Conservation (phyloP, 2,797 vertebrate genomes). For the Propithecus deckenii region DNA sequence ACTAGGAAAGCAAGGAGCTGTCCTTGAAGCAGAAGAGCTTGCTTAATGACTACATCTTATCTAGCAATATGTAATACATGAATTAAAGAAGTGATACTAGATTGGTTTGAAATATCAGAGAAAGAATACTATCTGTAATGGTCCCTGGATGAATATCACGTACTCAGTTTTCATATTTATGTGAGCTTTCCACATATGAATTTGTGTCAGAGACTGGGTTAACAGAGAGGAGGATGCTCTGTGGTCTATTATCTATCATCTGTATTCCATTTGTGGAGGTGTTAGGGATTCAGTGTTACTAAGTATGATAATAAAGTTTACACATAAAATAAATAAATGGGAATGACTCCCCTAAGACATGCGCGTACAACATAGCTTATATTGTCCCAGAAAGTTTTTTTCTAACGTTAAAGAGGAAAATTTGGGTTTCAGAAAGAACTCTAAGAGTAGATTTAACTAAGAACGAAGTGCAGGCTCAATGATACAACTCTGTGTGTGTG, state of each 20-base stretch:
- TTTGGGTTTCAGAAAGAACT: neutral
- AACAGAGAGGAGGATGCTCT: neutral
- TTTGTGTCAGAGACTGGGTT: neutral
- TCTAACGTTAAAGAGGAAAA: neutral
- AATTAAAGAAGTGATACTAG: neutral
- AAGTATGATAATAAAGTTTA: neutral
- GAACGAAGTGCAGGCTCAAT: neutral
- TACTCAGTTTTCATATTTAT: neutral
- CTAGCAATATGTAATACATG: neutral
- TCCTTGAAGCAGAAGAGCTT: neutral
- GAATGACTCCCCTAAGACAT: accelerated
- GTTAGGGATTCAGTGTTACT: neutral
- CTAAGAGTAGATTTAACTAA: neutral
- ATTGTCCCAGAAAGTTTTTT: neutral
- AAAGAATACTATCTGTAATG: neutral
- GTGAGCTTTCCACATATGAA: neutral
- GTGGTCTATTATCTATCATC: neutral
- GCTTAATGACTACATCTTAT: too few species aligned
- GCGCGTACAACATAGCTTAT: neutral
- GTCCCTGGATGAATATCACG: neutral
- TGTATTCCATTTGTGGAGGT: neutral
- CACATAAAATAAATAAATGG: neutral
- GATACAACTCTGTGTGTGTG: neutral
- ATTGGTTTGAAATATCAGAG: neutral
- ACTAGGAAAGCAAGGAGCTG: neutral